Evolutionary conservation across 2,888 invertebrate species (phyloP).

Genomic region (Xestobium rufovillosum): DNA sequence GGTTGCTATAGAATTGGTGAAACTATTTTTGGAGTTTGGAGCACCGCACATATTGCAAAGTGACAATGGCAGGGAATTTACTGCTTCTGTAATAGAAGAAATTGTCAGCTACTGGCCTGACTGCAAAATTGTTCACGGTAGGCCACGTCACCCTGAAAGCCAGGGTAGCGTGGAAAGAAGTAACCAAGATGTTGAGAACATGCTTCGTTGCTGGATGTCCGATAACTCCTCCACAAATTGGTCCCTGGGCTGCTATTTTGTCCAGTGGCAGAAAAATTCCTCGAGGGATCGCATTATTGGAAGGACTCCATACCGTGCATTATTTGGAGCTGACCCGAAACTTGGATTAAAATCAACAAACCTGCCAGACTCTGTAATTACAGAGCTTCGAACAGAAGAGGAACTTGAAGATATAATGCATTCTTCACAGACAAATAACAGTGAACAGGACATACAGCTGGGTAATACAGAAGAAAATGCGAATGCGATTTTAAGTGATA

Average conservation of each 20-base stretch:
- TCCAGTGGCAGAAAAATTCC: too few species aligned
- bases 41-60: too few species aligned
- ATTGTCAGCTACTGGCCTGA: slow-evolving; percentile 14
- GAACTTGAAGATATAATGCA: slow-evolving; percentile 6
- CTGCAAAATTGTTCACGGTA: slow-evolving; percentile 10
- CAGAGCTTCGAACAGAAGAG: slow-evolving; percentile 7
- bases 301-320: slow-evolving; percentile 12
- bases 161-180: slow-evolving; percentile 19
- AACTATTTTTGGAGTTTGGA: too few species aligned
- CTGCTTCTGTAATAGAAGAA: slow-evolving; percentile 25
- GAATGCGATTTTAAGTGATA: slow-evolving; percentile 1
- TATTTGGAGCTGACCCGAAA: slow-evolving; percentile 10
- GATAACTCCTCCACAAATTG: slow-evolving; percentile 24
- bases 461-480: slow-evolving; percentile 7
- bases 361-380: slow-evolving; percentile 3
- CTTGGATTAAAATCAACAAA: background rate
- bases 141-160: slow-evolving; percentile 19
- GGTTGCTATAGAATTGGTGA: background rate
- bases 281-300: too few species aligned
- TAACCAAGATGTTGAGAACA: slow-evolving; percentile 26
- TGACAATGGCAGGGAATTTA: slow-evolving; percentile 23
- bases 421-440: slow-evolving; percentile 6
- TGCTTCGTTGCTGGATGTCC: slow-evolving; percentile 23
- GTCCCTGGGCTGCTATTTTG: too few species aligned
- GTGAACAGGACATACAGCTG: slow-evolving; percentile 6